Percentiles rank a stretch among this genome's conserved stretches.
Evolutionary conservation across 2,888 invertebrate species (phyloP).

Genomic region (Drosophila dives): DNA sequence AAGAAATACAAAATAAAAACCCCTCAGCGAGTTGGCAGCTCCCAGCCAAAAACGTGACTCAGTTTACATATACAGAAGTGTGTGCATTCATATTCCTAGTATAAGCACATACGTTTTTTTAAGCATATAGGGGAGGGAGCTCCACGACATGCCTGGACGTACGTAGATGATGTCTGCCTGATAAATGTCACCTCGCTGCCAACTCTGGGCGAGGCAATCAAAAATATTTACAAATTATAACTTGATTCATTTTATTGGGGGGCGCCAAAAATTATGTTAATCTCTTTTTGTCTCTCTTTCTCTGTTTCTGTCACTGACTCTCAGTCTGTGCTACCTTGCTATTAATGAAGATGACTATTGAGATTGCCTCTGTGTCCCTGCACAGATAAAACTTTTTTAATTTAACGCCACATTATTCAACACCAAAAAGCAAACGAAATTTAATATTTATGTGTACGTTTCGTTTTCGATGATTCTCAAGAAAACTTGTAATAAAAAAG

Average conservation of each 20-base stretch:
- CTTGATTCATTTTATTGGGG: constrained; percentile 48
- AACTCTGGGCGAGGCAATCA: constrained; percentile 67
- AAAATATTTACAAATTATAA: constrained; percentile 69
- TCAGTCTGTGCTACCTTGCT: constrained; percentile 1
- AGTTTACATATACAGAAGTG: constrained; percentile 38
- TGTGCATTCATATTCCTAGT: constrained; percentile 5
- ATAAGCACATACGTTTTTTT: constrained; percentile 1
- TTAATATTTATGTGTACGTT: constrained; percentile 36
- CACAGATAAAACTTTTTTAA: constrained; percentile 50
- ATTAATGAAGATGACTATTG: constrained; percentile 50
- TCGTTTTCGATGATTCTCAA: not conserved
- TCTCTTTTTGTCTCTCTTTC: constrained; percentile 1
- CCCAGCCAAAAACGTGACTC: constrained; percentile 67
- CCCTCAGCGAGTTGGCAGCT: constrained; percentile 52
- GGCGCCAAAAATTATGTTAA: constrained; percentile 70
- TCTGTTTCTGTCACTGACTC: not conserved
- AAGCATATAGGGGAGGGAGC: not conserved
- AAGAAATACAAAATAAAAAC: constrained; percentile 5
- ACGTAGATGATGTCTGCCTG: constrained; percentile 53
- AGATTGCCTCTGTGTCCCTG: constrained; percentile 28
- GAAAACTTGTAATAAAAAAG: constrained; percentile 8
- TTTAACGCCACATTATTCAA: constrained; percentile 59
- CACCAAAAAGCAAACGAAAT: not conserved
- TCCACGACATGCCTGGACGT: constrained; percentile 44
- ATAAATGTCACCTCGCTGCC: constrained; percentile 60